These are phyloP conservation scores for Podarcis muralis DNA, from an alignment of 2,113 vertebrate genomes.

Conservation along the genomic window DNA sequence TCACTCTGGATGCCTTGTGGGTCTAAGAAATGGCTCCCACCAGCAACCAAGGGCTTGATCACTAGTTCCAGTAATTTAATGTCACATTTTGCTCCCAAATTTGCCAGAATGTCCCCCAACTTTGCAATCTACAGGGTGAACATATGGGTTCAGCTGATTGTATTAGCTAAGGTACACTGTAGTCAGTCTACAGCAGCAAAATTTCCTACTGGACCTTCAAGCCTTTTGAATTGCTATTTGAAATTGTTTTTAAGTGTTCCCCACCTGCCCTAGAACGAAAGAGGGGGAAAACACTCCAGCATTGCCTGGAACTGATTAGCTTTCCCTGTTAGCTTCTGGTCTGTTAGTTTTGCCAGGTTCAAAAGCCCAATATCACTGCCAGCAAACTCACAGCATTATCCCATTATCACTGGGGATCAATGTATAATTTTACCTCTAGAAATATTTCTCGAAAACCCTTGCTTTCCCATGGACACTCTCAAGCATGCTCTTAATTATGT, in stretches of 20 bases:
- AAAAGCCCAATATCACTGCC: conserved; percentile 21
- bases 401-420: conserved; percentile 58
- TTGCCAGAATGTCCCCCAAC: background rate
- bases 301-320: conserved; percentile 40
- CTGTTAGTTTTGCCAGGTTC: conserved; percentile 53
- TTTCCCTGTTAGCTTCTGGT: conserved; percentile 38
- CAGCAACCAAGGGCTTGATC: background rate
- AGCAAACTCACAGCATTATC: conserved; percentile 53
- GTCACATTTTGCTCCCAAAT: background rate
- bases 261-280: background rate
- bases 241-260: background rate
- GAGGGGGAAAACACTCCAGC: background rate
- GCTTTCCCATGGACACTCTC: conserved; percentile 46
- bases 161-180: background rate
- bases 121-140: background rate
- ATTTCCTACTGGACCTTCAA: background rate
- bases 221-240: background rate
- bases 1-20: background rate
- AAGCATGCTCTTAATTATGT: conserved; percentile 52
- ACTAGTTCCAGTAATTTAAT: background rate
- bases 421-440: conserved; percentile 56
- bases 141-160: background rate
- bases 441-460: conserved; percentile 37
- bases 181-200: background rate
- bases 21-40: background rate